These are phyloP conservation scores for Parasteatoda tepidariorum DNA, from an alignment of 1,140 invertebrate species.

Conservation along the genomic window DNA sequence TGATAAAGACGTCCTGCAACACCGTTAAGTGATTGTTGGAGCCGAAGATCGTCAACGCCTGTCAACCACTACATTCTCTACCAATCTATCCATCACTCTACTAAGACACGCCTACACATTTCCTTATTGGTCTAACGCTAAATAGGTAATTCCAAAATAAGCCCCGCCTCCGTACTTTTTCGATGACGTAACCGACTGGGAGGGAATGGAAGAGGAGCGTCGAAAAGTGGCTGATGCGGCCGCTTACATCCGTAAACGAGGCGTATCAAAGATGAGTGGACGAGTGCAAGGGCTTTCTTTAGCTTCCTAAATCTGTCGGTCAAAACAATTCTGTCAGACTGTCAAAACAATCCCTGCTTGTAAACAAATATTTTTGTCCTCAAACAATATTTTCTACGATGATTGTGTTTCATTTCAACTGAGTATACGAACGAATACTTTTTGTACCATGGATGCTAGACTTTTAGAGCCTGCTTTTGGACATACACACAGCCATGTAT, in stretches of 20 bases:
- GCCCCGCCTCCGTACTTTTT: conserved; percentile 5
- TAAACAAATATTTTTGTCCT: not conserved
- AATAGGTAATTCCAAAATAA: conserved; percentile 18
- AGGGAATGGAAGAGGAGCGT: not conserved
- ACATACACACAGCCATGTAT: conserved; percentile 56
- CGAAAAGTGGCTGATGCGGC: conserved; percentile 24
- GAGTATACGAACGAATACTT: no score
- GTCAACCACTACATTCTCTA: conserved; percentile 50
- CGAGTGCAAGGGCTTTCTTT: not conserved
- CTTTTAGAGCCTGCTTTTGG: conserved; percentile 54
- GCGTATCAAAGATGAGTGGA: conserved; percentile 26
- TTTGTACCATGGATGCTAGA: conserved; percentile 37
- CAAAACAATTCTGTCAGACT: conserved; percentile 5
- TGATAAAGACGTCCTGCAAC: conserved; percentile 57
- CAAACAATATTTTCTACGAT: not conserved
- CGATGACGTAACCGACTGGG: conserved; percentile 32
- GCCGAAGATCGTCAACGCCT: conserved; percentile 56
- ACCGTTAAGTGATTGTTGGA: conserved; percentile 59
- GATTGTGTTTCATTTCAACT: not conserved
- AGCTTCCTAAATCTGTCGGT: conserved; percentile 5
- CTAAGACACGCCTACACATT: not conserved
- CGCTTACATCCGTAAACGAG: not conserved
- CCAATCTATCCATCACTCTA: conserved; percentile 50
- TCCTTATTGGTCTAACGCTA: conserved; percentile 1
- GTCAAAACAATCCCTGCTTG: conserved; percentile 30